Evolutionary conservation across 2,113 vertebrate genomes (phyloP).

Genomic region (Oreochromis spilurus): DNA sequence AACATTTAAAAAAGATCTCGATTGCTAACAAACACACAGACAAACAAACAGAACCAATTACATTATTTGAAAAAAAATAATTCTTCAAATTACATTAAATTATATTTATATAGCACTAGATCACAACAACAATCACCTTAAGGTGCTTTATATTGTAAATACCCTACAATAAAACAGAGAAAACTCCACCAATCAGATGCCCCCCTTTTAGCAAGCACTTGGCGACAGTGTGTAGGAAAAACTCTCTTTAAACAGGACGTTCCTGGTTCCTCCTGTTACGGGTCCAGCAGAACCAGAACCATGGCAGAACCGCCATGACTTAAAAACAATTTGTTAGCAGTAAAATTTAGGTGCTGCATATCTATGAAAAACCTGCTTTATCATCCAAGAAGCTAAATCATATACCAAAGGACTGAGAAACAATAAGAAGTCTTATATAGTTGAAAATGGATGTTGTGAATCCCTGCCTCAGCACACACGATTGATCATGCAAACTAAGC

Average conservation of each 20-base stretch:
- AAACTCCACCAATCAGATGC: accelerated
- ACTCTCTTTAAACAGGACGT: not conserved
- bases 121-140: not conserved
- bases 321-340: not conserved
- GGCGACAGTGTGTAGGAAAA: not conserved
- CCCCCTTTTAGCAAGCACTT: not conserved
- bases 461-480: not conserved
- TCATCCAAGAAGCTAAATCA: not conserved
- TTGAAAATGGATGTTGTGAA: not conserved
- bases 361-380: not conserved
- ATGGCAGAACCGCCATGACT: not conserved
- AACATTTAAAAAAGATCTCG: not conserved
- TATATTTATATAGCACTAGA: accelerated
- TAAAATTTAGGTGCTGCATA: not conserved
- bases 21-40: not conserved
- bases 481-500: not conserved
- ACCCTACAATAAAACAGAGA: not conserved
- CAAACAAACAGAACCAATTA: not conserved
- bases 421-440: not conserved
- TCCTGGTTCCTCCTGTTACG: not conserved
- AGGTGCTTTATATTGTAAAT: not conserved
- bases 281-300: not conserved
- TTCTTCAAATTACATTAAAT: not conserved
- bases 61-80: not conserved
- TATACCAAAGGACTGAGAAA: not conserved